Base-by-base conservation (phyloP, 2,888 invertebrate species). In the Malthinus flaveolus region DNA sequence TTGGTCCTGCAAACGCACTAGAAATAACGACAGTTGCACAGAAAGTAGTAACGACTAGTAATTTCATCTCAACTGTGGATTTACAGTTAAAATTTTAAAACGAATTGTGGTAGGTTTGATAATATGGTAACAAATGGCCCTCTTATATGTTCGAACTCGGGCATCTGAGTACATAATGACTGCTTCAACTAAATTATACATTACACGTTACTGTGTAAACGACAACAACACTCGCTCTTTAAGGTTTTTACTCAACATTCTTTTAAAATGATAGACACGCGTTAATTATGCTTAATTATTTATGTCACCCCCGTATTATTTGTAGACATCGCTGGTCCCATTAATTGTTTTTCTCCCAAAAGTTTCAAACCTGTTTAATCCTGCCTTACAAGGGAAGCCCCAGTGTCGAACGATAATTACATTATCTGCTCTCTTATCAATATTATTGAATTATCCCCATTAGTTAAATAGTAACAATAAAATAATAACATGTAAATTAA, bases 41-140 rank as follows among this genome's bases (percentile, higher is more conserved):
- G 31, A 54, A 32, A 23, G 31, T 36, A 3, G 23, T 3, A 31
- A 13, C 36, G 32, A 13, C 13, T 7, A 46, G 23, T 36, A 31
- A 45, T 9, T 11, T 35, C 23, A 23, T 23, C 5, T 23, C 5
- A 23, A 23, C 23, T 2, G 1, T 35, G 3, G 3, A 35, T 35
- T 35, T 35, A 23, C 39, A 42, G n/a, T 42, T 15, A 8, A 42
- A 42, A 42, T 42, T 15, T 1, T 42, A n/a, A 15, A 42, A 15
- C 11, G 15, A 32, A 33, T 63, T 63, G 58, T 55, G 61, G 61
- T 61, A 63, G 63, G 58, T 32, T 56, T 13, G 42, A 33, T 13
- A 37, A 33, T 45, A 13, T 56, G 37, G 32, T 39, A 42, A 49
- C 11, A 44, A 42, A 47, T 37, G 8, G 48, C 53, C 58, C 47